Conservation (phyloP, 2,113 vertebrate species). For the Camarhynchus parvulus region DNA sequence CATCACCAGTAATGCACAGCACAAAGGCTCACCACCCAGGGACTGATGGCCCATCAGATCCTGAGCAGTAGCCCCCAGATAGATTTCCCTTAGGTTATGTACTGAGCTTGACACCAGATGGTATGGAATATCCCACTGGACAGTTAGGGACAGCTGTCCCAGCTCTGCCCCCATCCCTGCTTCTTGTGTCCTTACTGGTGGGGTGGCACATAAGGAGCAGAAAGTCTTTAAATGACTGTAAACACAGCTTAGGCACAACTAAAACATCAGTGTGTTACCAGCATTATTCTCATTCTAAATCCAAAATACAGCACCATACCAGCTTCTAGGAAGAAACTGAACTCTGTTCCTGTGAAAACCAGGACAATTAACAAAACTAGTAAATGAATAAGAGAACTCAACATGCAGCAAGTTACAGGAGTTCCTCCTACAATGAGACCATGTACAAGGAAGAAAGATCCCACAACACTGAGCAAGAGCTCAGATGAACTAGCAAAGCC, state of each 20-base stretch:
- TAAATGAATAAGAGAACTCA: not conserved
- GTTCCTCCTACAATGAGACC: not conserved
- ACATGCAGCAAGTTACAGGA: not conserved
- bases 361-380: not conserved
- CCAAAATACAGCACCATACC: not conserved
- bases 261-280: not conserved
- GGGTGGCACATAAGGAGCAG: not conserved
- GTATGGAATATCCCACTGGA: not conserved
- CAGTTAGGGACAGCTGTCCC: not conserved
- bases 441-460: not conserved
- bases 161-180: not conserved
- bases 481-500: fast-evolving
- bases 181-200: not conserved
- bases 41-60: not conserved
- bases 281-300: not conserved
- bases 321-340: not conserved
- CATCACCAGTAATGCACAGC: not conserved
- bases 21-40: not conserved
- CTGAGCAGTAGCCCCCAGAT: not conserved
- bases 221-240: not conserved
- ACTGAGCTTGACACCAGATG: not conserved
- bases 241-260: not conserved
- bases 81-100: not conserved
- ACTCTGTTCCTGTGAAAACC: not conserved
- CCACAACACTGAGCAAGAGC: not conserved